Conservation (phyloP, 2,113 vertebrate genomes). For the Thunnus thynnus region DNA sequence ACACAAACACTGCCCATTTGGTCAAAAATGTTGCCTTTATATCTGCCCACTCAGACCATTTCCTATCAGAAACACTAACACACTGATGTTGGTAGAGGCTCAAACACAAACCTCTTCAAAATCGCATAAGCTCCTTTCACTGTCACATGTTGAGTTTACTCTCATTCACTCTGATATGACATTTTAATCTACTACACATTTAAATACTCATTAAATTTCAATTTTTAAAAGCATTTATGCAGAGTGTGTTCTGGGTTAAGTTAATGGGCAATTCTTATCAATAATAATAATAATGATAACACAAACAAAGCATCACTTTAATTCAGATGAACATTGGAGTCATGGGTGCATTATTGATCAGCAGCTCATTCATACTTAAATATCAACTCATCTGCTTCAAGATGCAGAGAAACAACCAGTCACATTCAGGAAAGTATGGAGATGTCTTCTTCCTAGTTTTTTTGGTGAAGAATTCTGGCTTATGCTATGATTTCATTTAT, state of each 20-base stretch:
- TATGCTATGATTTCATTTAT: slow-evolving; percentile 34
- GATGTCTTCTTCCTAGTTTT: not conserved
- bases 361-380: not conserved
- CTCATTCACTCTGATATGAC: not conserved
- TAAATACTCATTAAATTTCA: slow-evolving; percentile 40
- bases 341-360: slow-evolving; percentile 39
- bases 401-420: not conserved
- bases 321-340: slow-evolving; percentile 24
- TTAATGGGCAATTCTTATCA: not conserved
- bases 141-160: slow-evolving; percentile 19
- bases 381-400: slow-evolving; percentile 7
- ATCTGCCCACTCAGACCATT: no score
- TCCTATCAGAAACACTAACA: no score
- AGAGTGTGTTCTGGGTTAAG: slow-evolving; percentile 14
- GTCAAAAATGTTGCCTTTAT: no score
- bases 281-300: not conserved
- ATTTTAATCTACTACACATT: slow-evolving; percentile 41
- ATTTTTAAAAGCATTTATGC: slow-evolving; percentile 24
- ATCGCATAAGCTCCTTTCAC: slow-evolving; percentile 3
- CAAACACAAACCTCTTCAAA: not conserved
- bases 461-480: slow-evolving; percentile 17
- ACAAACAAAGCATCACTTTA: slow-evolving; percentile 21
- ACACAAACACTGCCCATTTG: not conserved
- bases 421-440: not conserved
- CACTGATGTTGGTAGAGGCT: no score